These are phyloP conservation scores for Rhagologus leucostigma DNA, from an alignment of 2,113 vertebrate species.

Conservation along the genomic window DNA sequence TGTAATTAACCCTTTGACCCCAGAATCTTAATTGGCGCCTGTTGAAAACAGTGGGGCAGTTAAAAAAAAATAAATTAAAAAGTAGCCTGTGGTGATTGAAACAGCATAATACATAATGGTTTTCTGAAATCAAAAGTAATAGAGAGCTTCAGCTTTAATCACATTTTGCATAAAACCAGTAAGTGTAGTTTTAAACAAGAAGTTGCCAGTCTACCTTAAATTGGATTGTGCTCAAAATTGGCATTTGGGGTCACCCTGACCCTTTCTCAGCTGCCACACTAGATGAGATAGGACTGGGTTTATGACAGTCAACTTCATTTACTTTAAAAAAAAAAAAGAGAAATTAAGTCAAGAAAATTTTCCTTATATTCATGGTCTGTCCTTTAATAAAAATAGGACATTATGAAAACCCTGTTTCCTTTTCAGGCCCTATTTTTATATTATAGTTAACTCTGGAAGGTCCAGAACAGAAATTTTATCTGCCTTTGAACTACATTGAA, in stretches of 20 bases:
- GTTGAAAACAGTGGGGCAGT: slow-evolving; percentile 81
- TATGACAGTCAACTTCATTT: background rate
- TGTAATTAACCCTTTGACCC: slow-evolving; percentile 90
- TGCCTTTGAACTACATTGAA: background rate
- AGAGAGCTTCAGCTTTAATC: slow-evolving; percentile 67
- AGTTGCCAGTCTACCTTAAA: slow-evolving; percentile 12
- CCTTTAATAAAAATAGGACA: background rate
- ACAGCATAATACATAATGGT: slow-evolving; percentile 62
- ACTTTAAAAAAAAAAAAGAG: background rate
- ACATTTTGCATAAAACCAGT: slow-evolving; percentile 43
- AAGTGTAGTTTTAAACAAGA: slow-evolving; percentile 11
- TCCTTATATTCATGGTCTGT: background rate
- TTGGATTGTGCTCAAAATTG: background rate
- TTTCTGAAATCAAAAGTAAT: slow-evolving; percentile 67
- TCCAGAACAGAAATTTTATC: background rate
- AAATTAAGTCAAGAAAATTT: background rate
- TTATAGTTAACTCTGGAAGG: background rate
- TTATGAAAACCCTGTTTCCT: background rate
- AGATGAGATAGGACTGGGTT: background rate
- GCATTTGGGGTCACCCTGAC: background rate
- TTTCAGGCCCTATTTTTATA: background rate
- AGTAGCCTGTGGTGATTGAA: slow-evolving; percentile 76
- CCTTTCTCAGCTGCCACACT: background rate
- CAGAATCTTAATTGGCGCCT: slow-evolving; percentile 83
- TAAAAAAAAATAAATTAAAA: slow-evolving; percentile 58